Conservation (phyloP, 2,113 vertebrate genomes). For the Struthidea cinerea region DNA sequence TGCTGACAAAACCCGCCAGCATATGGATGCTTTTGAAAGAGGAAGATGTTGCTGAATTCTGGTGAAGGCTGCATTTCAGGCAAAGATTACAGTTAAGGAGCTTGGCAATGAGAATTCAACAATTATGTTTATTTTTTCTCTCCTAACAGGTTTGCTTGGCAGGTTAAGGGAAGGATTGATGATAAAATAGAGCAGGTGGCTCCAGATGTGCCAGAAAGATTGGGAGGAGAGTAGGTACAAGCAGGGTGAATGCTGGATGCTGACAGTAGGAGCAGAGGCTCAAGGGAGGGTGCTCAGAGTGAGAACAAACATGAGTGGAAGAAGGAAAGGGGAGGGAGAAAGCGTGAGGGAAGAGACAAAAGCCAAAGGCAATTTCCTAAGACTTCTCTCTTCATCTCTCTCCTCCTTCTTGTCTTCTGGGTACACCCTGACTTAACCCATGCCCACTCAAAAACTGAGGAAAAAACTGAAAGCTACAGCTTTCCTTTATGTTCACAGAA, state of each 20-base stretch:
- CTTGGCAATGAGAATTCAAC: neutral
- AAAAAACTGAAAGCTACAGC: neutral
- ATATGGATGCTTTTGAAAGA: neutral
- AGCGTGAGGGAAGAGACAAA: neutral
- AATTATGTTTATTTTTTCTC: neutral
- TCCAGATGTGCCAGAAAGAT: neutral
- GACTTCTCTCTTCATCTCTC: neutral
- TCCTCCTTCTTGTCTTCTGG: neutral
- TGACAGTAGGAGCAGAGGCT: neutral
- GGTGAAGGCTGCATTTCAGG: neutral
- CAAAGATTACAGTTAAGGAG: neutral
- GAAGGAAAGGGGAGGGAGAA: neutral
- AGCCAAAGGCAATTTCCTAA: neutral
- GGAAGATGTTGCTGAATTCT: neutral
- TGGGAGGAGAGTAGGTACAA: neutral
- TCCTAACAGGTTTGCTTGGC: neutral
- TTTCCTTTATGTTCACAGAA: neutral
- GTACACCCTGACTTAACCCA: neutral
- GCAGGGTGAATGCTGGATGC: neutral
- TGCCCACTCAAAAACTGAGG: neutral
- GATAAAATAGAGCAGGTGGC: neutral
- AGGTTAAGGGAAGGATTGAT: neutral
- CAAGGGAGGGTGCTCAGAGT: neutral
- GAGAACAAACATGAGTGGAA: neutral
- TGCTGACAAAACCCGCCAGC: neutral